These are phyloP conservation scores for Pipra filicauda DNA, from an alignment of 2,113 vertebrate species.

Conservation along the genomic window DNA sequence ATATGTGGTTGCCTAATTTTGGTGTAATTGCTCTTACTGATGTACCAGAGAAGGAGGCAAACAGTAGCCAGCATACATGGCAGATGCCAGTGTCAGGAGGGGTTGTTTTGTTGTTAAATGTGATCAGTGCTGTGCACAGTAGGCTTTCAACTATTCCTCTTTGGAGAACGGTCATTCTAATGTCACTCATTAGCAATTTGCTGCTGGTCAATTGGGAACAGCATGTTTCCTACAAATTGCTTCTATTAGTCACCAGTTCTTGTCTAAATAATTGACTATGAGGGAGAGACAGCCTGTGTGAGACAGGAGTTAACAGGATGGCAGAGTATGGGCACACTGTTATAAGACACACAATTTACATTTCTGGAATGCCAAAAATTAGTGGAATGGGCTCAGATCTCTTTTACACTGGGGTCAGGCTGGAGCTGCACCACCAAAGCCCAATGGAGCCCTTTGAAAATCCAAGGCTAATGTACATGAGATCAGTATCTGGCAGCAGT, in stretches of 20 bases:
- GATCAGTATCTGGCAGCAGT: conserved; percentile 21
- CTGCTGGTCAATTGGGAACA: conserved; percentile 48
- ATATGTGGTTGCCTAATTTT: background rate
- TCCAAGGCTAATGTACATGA: background rate
- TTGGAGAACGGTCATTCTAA: background rate
- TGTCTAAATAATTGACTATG: conserved; percentile 33
- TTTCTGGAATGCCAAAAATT: conserved; percentile 7
- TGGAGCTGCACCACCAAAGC: background rate
- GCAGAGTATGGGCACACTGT: background rate
- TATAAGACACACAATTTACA: background rate
- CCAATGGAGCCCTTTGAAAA: background rate
- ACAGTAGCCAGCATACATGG: background rate
- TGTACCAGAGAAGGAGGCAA: background rate
- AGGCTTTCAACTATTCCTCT: conserved; percentile 10
- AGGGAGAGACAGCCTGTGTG: background rate
- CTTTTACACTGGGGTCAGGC: background rate
- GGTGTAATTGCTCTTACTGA: background rate
- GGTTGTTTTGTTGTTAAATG: conserved; percentile 27
- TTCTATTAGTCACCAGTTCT: conserved; percentile 48
- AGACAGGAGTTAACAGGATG: background rate
- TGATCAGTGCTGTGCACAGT: background rate
- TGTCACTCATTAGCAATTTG: conserved; percentile 49
- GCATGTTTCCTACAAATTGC: conserved; percentile 41
- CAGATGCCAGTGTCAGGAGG: background rate
- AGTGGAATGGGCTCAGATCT: background rate